Conservation (phyloP, 2,113 vertebrate species). For the Heterotilapia buettikoferi region DNA sequence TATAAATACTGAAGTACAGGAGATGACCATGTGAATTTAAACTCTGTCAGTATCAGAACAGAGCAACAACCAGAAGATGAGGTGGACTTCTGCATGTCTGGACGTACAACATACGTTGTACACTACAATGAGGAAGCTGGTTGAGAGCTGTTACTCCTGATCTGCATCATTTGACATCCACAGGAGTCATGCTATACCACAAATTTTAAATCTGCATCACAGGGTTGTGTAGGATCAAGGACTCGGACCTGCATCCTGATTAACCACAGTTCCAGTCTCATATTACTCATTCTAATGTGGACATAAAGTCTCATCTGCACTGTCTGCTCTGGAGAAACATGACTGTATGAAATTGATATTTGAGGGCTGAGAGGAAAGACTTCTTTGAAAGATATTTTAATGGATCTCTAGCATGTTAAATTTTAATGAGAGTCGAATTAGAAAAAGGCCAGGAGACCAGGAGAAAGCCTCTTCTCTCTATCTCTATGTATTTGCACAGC, state of each 20-base stretch:
- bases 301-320: background rate
- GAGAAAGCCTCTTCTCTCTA: no score
- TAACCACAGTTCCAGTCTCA: background rate
- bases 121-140: conserved; percentile 38
- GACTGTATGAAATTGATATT: background rate
- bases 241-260: background rate
- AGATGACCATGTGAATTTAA: background rate
- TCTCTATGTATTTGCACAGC: no score
- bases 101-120: background rate
- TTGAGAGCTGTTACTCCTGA: conserved; percentile 55
- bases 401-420: background rate
- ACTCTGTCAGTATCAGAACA: no score
- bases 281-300: background rate
- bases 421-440: no score
- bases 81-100: background rate
- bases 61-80: background rate
- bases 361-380: no score
- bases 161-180: background rate
- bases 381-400: background rate
- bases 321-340: background rate
- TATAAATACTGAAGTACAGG: background rate
- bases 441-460: no score
- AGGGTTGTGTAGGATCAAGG: background rate
- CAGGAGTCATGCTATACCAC: background rate
- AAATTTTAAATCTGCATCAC: background rate